Evolutionary conservation across 1,140 invertebrate genomes (phyloP).

Genomic region (Neuroterus valhalla): DNA sequence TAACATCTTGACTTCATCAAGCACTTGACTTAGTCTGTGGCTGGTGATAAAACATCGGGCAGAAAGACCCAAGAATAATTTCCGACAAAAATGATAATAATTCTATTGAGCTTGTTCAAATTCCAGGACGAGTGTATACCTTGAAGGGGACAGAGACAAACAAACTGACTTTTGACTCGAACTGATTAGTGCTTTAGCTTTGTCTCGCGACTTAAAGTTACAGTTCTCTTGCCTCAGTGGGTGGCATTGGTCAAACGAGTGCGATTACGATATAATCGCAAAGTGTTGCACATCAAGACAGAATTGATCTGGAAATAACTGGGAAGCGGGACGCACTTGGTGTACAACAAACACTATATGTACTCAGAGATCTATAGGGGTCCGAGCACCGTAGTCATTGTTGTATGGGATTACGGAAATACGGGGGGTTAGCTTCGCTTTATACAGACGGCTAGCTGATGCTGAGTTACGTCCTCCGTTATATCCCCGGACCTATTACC

Average conservation of each 20-base stretch:
- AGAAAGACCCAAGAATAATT: too few species aligned
- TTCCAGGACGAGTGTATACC: too few species aligned
- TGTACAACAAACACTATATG: constrained; percentile 34
- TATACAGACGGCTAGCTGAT: constrained; percentile 60
- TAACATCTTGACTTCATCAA: too few species aligned
- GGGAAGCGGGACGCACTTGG: constrained; percentile 54
- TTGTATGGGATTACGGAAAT: constrained; percentile 66
- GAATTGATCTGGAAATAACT: constrained; percentile 59
- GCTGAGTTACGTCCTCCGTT: constrained; percentile 67
- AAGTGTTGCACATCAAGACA: constrained; percentile 21
- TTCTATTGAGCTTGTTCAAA: too few species aligned
- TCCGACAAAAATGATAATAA: too few species aligned
- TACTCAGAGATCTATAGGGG: constrained; percentile 60
- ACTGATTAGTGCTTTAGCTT: not conserved
- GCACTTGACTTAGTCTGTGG: too few species aligned
- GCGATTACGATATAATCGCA: constrained; percentile 57
- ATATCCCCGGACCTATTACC: constrained; percentile 66
- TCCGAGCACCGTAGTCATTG: constrained; percentile 56
- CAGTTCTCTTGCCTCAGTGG: constrained; percentile 7
- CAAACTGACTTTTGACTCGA: not conserved
- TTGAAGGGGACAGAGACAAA: too few species aligned
- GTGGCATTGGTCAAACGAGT: constrained; percentile 55
- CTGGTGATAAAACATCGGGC: too few species aligned
- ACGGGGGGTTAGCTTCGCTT: constrained; percentile 53
- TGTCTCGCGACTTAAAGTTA: constrained; percentile 8